Evolutionary conservation across 2,888 invertebrate species (phyloP), one percentile per base, ranked within the genome.

Genomic region (Pachliopta kotzebuea): DNA sequence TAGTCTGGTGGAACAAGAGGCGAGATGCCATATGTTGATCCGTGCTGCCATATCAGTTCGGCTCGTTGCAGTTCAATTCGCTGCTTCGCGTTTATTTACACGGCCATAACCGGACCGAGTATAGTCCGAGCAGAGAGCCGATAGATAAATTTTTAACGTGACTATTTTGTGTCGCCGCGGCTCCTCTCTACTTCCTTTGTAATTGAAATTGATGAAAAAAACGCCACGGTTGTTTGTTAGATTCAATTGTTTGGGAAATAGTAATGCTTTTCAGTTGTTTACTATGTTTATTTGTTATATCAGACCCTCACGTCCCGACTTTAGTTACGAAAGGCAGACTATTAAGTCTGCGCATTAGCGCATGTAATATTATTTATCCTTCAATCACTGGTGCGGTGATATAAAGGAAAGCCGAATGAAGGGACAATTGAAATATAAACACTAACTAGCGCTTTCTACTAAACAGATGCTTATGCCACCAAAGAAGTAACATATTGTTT

Each of bases 81-180:
- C 74, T 69, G 66, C 71, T 74, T 76, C 20, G n/a, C 29, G 42
- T 52, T 58, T 63, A 80, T 84, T 80, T 76, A 77, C 77, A 76
- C 77, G 74, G 72, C 79, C 77, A 76, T 81, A 81, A 80, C 79
- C 73, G 76, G 71, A 77, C 77, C 78, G 71, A 73, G 73, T 75
- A 78, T 72, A 73, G 74, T 66, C 61, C 64, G 69, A 72, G 73
- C 67, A 70, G 71, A 75, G 70, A 69, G 69, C 68, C 75, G 77
- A 78, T 76, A 76, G 74, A 77, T 75, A 76, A 74, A 77, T 77
- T 76, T 74, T 73, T 74, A 70, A 63, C 66, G 70, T 61, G 67
- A 74, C 70, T 68, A 69, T 70, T 76, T 75, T 75, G 74, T 73
- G 65, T 62, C 45, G 50, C 24, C 55, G 58, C 53, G 60, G 68